Percentiles rank a stretch among this genome's conserved stretches.
phyloP scores from a whole-genome alignment of 1,140 invertebrate species.

The Aporrectodea caliginosa region DNA sequence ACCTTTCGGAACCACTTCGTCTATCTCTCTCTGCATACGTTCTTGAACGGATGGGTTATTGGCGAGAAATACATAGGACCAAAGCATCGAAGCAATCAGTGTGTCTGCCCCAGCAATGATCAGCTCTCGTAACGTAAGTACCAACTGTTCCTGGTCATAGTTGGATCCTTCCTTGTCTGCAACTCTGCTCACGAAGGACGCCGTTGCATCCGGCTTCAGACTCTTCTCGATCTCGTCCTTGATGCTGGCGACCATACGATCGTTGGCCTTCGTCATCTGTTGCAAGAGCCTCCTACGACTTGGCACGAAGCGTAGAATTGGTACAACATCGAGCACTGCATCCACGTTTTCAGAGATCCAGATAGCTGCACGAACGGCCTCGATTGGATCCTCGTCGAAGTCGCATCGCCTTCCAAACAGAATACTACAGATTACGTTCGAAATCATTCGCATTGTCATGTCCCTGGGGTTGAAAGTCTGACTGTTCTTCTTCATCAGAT shows the following conservation, averaged over 20 bases:
- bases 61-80: background rate
- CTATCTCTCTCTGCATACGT: background rate
- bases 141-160: slow-evolving; percentile 1
- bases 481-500: background rate
- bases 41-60: background rate
- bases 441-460: background rate
- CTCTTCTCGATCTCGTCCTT: background rate
- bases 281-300: background rate
- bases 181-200: background rate
- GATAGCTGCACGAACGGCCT: too few species aligned
- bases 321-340: background rate
- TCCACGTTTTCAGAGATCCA: too few species aligned
- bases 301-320: background rate
- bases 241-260: background rate
- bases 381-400: too few species aligned
- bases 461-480: background rate
- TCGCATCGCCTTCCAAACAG: background rate
- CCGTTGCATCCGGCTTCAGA: background rate
- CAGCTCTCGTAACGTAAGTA: background rate
- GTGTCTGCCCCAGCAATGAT: slow-evolving; percentile 9
- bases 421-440: background rate
- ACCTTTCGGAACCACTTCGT: background rate
- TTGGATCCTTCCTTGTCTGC: slow-evolving; percentile 10
- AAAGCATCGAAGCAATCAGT: background rate
- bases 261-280: too few species aligned